Evolutionary conservation across 2,888 invertebrate genomes (phyloP).

Genomic region (Lomographa bimaculata): DNA sequence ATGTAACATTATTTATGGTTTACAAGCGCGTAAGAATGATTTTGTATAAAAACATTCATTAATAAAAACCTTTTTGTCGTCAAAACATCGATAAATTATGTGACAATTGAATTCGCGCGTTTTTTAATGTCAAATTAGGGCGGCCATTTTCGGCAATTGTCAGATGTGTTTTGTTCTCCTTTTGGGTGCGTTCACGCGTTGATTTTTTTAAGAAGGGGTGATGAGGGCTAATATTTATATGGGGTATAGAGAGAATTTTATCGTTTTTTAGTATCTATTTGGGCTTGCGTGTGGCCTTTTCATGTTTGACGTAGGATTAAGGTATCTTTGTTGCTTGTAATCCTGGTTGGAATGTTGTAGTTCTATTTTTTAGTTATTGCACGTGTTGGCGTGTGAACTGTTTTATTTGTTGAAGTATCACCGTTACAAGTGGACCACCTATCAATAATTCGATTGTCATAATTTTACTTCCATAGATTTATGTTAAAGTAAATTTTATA

Average conservation of each 20-base stretch:
- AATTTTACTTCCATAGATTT: too few species aligned
- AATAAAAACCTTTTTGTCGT: conserved; percentile 64
- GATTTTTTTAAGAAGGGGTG: conserved; percentile 59
- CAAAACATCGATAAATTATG: conserved; percentile 78
- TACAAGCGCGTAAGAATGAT: conserved; percentile 49
- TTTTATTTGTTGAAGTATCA: not conserved
- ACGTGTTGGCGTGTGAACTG: conserved; percentile 47
- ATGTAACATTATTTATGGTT: conserved; percentile 65
- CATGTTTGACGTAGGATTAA: conserved; percentile 39
- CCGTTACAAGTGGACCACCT: too few species aligned
- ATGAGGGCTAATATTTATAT: conserved; percentile 38
- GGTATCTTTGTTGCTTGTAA: conserved; percentile 48
- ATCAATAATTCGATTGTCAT: too few species aligned
- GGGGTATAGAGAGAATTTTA: conserved; percentile 31
- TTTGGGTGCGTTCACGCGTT: conserved; percentile 67
- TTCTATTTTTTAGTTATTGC: conserved; percentile 34
- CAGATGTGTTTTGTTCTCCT: conserved; percentile 53
- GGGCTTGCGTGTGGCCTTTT: conserved; percentile 58
- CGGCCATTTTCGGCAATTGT: conserved; percentile 69
- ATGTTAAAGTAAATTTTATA: too few species aligned
- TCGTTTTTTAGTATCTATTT: conserved; percentile 39
- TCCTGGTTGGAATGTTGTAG: conserved; percentile 46
- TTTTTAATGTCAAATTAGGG: conserved; percentile 79
- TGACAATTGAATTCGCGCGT: conserved; percentile 76
- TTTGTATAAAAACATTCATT: conserved; percentile 64